A percentile compares a stretch with the other conserved stretches of the same genome.
Evolutionary conservation across 2,888 invertebrate species (phyloP).

Genomic region (Bursaphelenchus okinawaensis): DNA sequence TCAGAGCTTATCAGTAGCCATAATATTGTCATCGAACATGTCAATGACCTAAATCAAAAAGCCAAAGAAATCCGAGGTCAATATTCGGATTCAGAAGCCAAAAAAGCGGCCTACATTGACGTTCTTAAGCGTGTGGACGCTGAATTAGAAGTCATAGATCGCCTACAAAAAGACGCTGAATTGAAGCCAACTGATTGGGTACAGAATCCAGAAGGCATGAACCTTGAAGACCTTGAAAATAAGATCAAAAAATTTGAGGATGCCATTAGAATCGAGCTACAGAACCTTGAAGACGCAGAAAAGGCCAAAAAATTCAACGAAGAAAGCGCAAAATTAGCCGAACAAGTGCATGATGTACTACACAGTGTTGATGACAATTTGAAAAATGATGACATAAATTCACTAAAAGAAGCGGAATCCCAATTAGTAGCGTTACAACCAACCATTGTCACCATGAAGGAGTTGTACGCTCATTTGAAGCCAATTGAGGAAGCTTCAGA

Average conservation of each 20-base stretch:
- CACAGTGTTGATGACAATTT: background rate
- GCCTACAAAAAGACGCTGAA: conserved; percentile 5
- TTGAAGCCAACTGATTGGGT: background rate
- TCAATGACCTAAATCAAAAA: background rate
- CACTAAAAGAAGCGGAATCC: background rate
- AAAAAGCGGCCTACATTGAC: background rate
- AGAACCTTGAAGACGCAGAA: background rate
- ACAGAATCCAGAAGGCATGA: conserved; percentile 11
- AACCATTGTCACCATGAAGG: background rate
- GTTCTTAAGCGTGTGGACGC: background rate
- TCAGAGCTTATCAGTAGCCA: background rate
- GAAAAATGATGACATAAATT: background rate
- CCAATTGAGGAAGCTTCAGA: background rate
- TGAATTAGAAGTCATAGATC: background rate
- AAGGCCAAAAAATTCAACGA: background rate
- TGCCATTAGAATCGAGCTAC: background rate
- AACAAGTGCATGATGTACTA: background rate
- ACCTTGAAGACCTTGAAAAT: background rate
- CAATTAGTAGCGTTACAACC: background rate
- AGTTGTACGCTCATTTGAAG: background rate
- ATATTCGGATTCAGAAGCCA: background rate
- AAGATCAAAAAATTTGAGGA: conserved; percentile 2
- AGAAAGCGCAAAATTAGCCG: background rate
- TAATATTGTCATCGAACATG: conserved; percentile 1
- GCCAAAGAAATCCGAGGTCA: background rate